Conservation (phyloP, 2,113 vertebrate genomes). For the Brevimyrus niger region DNA sequence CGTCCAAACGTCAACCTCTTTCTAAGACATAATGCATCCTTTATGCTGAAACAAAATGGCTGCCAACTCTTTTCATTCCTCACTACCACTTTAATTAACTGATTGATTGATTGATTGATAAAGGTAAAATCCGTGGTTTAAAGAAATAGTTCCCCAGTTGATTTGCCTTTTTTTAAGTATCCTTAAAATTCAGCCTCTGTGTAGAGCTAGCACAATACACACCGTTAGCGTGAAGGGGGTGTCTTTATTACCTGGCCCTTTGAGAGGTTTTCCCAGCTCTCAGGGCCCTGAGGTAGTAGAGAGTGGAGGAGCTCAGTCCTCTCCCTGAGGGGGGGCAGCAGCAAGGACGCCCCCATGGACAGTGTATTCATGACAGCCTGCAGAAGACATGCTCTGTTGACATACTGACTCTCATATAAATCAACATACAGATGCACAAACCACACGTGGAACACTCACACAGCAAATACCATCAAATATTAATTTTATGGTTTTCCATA, state of each 20-base stretch:
- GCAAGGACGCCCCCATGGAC: slow-evolving; percentile 89
- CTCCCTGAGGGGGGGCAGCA: slow-evolving; percentile 89
- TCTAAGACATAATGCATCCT: background rate
- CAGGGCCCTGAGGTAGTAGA: slow-evolving; percentile 91
- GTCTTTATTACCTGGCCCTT: slow-evolving; percentile 82
- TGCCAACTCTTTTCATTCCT: background rate
- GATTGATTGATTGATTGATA: background rate
- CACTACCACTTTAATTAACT: background rate
- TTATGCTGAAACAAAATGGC: background rate
- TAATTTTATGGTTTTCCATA: background rate
- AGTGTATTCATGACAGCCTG: slow-evolving; percentile 94
- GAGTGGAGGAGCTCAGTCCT: slow-evolving; percentile 93
- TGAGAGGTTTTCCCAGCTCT: slow-evolving; percentile 91
- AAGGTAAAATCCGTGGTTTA: background rate
- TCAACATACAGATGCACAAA: background rate
- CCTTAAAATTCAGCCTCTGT: background rate
- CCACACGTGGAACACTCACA: background rate
- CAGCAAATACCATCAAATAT: background rate
- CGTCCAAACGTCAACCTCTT: background rate
- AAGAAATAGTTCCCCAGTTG: background rate
- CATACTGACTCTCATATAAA: background rate
- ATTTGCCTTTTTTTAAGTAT: background rate
- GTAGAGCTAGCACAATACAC: background rate
- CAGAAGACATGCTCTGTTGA: background rate
- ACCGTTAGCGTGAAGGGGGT: too few species aligned